Evolutionary conservation across 2,113 vertebrate species (phyloP).

Genomic region (Pseudopodoces humilis): DNA sequence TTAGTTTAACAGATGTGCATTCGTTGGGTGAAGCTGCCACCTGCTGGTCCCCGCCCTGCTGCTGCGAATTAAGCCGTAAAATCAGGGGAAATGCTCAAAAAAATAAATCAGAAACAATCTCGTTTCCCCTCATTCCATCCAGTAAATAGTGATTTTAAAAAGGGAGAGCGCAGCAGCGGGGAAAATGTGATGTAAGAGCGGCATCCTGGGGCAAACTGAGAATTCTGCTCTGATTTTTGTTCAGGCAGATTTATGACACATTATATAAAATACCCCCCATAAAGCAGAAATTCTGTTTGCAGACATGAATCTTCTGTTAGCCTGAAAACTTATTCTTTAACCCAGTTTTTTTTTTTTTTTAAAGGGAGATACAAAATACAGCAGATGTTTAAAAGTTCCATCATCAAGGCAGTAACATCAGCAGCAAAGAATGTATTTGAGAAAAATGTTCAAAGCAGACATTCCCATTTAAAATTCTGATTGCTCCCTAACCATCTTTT

Average conservation of each 20-base stretch:
- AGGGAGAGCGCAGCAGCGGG: background rate
- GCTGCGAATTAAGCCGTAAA: fast-evolving
- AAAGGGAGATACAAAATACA: background rate
- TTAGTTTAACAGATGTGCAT: fast-evolving
- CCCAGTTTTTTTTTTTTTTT: background rate
- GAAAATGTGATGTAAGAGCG: fast-evolving
- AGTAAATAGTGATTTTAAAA: background rate
- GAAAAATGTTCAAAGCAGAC: background rate
- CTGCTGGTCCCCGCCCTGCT: background rate
- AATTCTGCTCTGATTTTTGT: background rate
- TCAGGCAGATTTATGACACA: background rate
- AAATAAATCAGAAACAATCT: background rate
- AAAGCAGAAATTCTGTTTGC: background rate
- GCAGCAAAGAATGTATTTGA: background rate
- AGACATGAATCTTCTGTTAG: background rate
- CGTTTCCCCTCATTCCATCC: background rate
- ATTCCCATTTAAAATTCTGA: background rate
- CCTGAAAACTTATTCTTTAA: background rate
- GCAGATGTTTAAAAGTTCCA: background rate
- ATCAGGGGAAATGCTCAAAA: background rate
- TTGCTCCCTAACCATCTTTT: background rate
- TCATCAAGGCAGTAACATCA: background rate
- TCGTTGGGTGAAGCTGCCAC: slow-evolving; percentile 13
- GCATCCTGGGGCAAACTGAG: background rate
- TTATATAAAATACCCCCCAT: background rate